phyloP scores from a whole-genome alignment of 2,888 invertebrate genomes.

The Thecophora atra region DNA sequence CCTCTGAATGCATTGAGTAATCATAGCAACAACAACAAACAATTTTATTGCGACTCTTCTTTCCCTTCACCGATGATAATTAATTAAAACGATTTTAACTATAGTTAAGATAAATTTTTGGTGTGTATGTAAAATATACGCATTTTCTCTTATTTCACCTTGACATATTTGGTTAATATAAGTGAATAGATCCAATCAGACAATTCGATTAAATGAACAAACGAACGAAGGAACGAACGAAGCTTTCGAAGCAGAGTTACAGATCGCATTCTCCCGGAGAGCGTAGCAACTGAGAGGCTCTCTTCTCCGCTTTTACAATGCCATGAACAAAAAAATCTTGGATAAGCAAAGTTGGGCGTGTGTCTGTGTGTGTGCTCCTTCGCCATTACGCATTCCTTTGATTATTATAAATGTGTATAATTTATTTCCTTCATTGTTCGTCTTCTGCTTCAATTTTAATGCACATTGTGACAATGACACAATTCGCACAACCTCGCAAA shows the following conservation, averaged over 20 bases:
- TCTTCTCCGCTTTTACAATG: not conserved
- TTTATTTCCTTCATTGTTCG: not conserved
- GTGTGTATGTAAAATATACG: no score
- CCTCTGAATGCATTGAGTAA: not conserved
- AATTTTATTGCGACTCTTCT: not conserved
- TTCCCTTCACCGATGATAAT: not conserved
- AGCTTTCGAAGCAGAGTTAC: no score
- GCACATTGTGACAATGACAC: slow-evolving; percentile 10
- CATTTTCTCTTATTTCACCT: no score
- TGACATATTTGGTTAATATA: no score
- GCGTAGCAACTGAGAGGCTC: no score
- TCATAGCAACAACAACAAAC: not conserved
- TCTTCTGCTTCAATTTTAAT: not conserved
- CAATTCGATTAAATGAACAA: no score
- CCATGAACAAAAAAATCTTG: not conserved
- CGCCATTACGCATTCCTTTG: slow-evolving; percentile 1
- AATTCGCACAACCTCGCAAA: not conserved
- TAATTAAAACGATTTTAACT: not conserved
- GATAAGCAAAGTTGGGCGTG: not conserved
- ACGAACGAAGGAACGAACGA: no score
- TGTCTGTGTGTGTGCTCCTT: not conserved
- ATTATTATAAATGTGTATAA: slow-evolving; percentile 7
- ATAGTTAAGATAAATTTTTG: no score
- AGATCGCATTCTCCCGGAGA: no score
- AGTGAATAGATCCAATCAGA: no score